Conservation (phyloP, 2,113 vertebrate genomes). For the Motacilla alba region DNA sequence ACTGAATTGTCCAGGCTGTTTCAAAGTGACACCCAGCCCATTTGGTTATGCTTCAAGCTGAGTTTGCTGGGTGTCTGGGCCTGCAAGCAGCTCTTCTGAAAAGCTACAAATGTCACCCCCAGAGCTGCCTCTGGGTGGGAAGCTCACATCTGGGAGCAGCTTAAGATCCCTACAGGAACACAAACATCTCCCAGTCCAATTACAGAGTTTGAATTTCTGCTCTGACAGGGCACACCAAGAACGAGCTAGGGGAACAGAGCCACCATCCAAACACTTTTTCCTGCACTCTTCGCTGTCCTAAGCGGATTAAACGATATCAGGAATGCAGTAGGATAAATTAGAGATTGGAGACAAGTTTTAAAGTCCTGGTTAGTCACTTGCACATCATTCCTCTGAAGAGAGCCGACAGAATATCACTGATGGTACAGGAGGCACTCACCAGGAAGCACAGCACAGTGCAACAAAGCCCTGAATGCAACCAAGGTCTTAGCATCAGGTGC, state of each 20-base stretch:
- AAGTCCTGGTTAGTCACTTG: neutral
- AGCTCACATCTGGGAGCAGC: neutral
- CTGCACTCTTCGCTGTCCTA: neutral
- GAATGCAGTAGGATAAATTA: neutral
- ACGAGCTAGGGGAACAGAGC: neutral
- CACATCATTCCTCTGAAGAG: neutral
- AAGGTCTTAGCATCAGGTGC: neutral
- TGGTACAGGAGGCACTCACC: neutral
- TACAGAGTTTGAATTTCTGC: neutral
- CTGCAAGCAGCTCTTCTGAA: neutral
- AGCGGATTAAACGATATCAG: neutral
- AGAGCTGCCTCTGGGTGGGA: neutral
- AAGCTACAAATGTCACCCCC: neutral
- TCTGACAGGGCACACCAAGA: neutral
- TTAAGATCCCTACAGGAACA: neutral
- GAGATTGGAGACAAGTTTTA: neutral
- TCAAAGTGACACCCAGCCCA: neutral
- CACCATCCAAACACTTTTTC: neutral
- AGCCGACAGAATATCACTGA: neutral
- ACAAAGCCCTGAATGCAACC: neutral
- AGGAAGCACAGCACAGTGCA: neutral
- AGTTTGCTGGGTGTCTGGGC: neutral
- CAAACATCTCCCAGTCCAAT: neutral
- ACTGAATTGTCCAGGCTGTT: neutral
- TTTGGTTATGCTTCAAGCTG: neutral